Evolutionary conservation across 2,797 vertebrate genomes (phyloP).

Genomic region (Peromyscus eremicus): DNA sequence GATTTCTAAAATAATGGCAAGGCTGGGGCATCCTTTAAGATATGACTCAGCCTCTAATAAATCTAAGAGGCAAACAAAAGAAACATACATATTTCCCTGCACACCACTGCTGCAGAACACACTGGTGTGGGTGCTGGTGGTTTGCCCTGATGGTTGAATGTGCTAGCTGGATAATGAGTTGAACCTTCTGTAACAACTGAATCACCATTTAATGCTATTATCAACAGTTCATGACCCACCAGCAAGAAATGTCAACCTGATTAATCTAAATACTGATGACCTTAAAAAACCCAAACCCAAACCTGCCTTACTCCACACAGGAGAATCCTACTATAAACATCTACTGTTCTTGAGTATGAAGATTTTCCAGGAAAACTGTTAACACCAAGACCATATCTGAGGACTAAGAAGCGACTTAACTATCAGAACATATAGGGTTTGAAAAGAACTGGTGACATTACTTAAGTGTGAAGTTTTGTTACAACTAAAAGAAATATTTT

Average conservation of each 20-base stretch:
- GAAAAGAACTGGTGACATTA: conserved; percentile 52
- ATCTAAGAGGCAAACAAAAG: conserved; percentile 70
- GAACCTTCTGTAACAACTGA: conserved; percentile 88
- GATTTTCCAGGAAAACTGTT: conserved; percentile 78
- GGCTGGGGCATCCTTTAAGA: background rate
- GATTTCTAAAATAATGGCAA: conserved; percentile 31
- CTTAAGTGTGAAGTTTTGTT: conserved; percentile 18
- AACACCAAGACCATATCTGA: conserved; percentile 51
- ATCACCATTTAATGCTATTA: conserved; percentile 92
- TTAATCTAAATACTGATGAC: conserved; percentile 90
- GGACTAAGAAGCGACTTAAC: conserved; percentile 53
- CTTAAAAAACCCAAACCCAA: conserved; percentile 79
- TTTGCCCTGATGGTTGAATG: conserved; percentile 89
- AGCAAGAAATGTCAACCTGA: conserved; percentile 91
- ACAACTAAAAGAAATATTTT: conserved; percentile 48
- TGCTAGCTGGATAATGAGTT: conserved; percentile 89
- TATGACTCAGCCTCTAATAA: conserved; percentile 67
- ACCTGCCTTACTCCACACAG: conserved; percentile 77
- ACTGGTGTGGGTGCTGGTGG: conserved; percentile 75
- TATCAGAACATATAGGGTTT: conserved; percentile 32
- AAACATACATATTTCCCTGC: conserved; percentile 24
- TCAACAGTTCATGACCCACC: conserved; percentile 92
- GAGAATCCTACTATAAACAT: conserved; percentile 80
- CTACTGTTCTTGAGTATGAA: conserved; percentile 77
- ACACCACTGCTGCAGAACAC: conserved; percentile 42